These are phyloP conservation scores for Euphydryas editha DNA, from an alignment of 2,888 invertebrate genomes.

Conservation along the genomic window DNA sequence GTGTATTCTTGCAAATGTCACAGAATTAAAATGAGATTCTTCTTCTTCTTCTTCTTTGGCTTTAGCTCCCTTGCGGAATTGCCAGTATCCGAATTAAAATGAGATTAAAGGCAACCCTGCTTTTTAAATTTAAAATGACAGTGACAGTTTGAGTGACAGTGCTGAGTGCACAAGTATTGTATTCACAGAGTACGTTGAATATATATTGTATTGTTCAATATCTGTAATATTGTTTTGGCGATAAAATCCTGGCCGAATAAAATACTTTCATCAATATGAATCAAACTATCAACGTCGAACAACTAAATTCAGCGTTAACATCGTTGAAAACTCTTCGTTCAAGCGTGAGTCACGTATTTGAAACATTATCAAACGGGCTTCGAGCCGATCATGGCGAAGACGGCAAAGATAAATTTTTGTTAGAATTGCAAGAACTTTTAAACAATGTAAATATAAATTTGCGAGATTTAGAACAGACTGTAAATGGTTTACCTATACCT, in stretches of 20 bases:
- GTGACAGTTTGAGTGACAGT: no score
- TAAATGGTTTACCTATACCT: slow-evolving; percentile 87
- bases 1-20: no score
- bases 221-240: not conserved
- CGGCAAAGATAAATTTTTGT: slow-evolving; percentile 90
- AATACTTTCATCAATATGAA: slow-evolving; percentile 63
- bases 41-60: no score
- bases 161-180: no score
- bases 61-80: no score
- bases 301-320: slow-evolving; percentile 88
- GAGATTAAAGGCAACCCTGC: no score
- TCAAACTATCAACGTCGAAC: slow-evolving; percentile 80
- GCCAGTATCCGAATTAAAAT: no score
- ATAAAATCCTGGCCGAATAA: not conserved
- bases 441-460: slow-evolving; percentile 91
- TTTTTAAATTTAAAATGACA: no score
- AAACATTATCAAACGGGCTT: slow-evolving; percentile 91
- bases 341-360: slow-evolving; percentile 93
- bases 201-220: no score
- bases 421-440: slow-evolving; percentile 92
- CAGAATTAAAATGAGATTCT: no score
- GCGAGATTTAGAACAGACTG: slow-evolving; percentile 92
- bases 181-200: no score
- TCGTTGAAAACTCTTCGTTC: slow-evolving; percentile 91
- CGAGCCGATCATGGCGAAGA: slow-evolving; percentile 92